Base-by-base conservation (phyloP, 2,797 vertebrate genomes). In the Cottoperca gobio region DNA sequence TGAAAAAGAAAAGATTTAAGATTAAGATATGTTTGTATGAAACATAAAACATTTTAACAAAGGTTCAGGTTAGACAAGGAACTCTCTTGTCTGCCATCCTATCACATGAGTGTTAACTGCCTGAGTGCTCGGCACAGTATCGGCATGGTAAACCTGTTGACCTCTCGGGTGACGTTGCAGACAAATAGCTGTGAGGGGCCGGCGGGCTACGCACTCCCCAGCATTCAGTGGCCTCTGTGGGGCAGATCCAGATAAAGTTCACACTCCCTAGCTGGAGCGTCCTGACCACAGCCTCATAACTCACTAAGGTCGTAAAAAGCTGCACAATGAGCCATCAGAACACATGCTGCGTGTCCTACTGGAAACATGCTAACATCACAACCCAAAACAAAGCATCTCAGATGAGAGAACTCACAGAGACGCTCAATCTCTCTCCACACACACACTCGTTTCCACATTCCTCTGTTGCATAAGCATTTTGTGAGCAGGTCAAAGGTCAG, bases 401-500 rank as follows among this genome's bases (percentile, higher is more conserved):
- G 39, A 70, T 11, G 24, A 61, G 31, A 42, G 53, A 21, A 16
- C 19, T 31, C 12, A 1, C 21, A 37, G n/a, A 49, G 13, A 65
- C 10, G 11, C 53, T 61, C 13, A 8, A 48, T 45, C 46, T 35
- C 28, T 31, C 48, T 23, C 50, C 48, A 45, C 40, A 31, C 70
- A 42, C 71, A 10, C 62, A 17, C 50, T 13, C 16, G 0, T 55
- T 75, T 70, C 76, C 37, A 67, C 73, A 83, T 81, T 87, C 78
- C 79, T 79, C n/a, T 23, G 59, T 82, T 85, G 59, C 79, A 62
- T 72, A 80, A 84, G 82, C 69, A 40, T 31, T 61, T 58, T 48
- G 11, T 19, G 77, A 62, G 70, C 43, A 48, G 83, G 86, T 88
- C 86, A 86, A 75, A 84, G 82, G 84, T 90, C 82, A 55, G 40